phyloP scores from a whole-genome alignment of 2,888 invertebrate genomes.

The Sericinus montela region DNA sequence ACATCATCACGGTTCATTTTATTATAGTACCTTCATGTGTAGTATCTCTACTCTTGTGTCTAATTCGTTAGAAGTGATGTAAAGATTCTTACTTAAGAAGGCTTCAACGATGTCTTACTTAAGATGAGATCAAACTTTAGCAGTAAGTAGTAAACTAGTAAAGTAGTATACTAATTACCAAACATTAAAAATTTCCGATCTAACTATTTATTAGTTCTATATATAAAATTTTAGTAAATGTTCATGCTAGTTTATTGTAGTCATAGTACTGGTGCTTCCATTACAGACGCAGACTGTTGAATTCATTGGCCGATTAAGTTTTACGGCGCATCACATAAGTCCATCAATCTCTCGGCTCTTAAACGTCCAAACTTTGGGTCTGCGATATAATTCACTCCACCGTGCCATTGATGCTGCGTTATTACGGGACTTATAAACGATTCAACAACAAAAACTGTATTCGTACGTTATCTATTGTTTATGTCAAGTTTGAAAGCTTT shows the following conservation, averaged over 20 bases:
- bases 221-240: background rate
- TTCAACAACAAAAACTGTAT: conserved; percentile 7
- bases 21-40: too few species aligned
- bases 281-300: conserved; percentile 7
- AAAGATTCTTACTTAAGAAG: too few species aligned
- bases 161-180: too few species aligned
- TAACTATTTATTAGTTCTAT: background rate
- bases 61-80: too few species aligned
- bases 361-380: conserved; percentile 45
- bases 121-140: too few species aligned
- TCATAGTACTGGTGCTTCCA: background rate
- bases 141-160: too few species aligned
- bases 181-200: too few species aligned
- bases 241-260: conserved; percentile 7
- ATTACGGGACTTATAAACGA: conserved; percentile 15
- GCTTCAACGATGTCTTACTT: too few species aligned
- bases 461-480: conserved; percentile 9
- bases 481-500: background rate
- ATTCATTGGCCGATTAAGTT: conserved; percentile 18
- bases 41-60: too few species aligned
- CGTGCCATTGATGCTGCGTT: conserved; percentile 21
- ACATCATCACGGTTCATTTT: too few species aligned
- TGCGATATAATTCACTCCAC: conserved; percentile 37
- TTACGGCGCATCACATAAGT: conserved; percentile 20
- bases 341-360: conserved; percentile 47